Base-by-base conservation (phyloP, 2,888 invertebrate genomes). In the Zygogramma bicolorata region DNA sequence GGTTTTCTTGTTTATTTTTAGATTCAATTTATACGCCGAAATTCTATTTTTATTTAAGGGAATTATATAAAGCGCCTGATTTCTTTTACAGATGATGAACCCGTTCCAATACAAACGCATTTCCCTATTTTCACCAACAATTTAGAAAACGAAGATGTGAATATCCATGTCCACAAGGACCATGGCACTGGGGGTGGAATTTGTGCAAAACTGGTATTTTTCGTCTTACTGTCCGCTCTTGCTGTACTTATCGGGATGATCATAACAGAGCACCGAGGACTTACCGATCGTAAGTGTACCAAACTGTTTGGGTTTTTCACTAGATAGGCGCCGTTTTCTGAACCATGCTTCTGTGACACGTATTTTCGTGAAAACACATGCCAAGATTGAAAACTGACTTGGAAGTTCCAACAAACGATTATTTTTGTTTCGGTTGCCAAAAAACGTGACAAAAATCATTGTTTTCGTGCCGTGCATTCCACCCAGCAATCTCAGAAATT, bases 191-290 rank as follows among this genome's bases (percentile, higher is more conserved):
- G 95, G 53, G 95, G 95, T 34, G 94, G 95, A 84, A 92, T 94
- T 90, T 95, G 94, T 86, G 94, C 95, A 38, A 95, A 95, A 88
- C 89, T 95, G 68, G 90, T 95, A 81, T 96, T 96, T 87, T 95
- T 95, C 84, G 88, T 92, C 1, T 87, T 96, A 27, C 89, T 95
- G 78, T 92, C 92, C 61, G 90, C 93, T 68, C 89, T 96, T 34
- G 86, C 93, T 72, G 91, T 93, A 59, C 90, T 95, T 70, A 91
- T 95, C 84, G 94, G 94, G 71, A 86, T 95, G 65, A 94, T 95
- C 73, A 93, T 95, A 80, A 87, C 93, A 71, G 94, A 95, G 87
- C 93, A 95, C 85, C 91, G 94, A 84, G 95, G 95, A 42, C 88
- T 93, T 46, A 90, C 92, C 62, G 94, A 95, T 86, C 90, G 95